Evolutionary conservation across 2,113 vertebrate species (phyloP).

Genomic region (Oreocharis arfaki): DNA sequence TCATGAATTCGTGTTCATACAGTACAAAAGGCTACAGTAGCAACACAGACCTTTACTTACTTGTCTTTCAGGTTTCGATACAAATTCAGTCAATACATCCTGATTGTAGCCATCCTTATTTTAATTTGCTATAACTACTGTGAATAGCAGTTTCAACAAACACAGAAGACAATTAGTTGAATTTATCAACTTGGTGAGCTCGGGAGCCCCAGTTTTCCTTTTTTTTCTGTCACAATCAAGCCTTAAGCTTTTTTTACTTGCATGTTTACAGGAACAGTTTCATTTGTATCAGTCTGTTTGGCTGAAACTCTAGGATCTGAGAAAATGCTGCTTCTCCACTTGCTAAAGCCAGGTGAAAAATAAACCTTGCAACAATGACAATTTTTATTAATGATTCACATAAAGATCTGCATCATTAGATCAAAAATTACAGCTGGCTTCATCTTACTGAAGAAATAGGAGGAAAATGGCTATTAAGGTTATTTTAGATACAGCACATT

Average conservation of each 20-base stretch:
- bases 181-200: neutral
- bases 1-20: accelerated
- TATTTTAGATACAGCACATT: slow-evolving; percentile 1
- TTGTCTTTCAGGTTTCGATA: neutral
- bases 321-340: slow-evolving; percentile 11
- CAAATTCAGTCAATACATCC: neutral
- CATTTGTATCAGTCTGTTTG: slow-evolving; percentile 32
- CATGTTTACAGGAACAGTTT: slow-evolving; percentile 1
- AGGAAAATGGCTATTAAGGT: slow-evolving; percentile 16
- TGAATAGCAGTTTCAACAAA: neutral
- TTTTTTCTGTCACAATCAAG: neutral
- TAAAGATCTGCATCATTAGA: slow-evolving; percentile 57
- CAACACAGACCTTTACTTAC: neutral
- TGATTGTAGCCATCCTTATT: neutral
- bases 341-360: slow-evolving; percentile 27
- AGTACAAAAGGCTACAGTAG: neutral
- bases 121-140: neutral
- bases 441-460: slow-evolving; percentile 39
- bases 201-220: neutral
- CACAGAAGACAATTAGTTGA: neutral
- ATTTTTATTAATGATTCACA: slow-evolving; percentile 48
- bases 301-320: slow-evolving; percentile 34
- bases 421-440: neutral
- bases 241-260: neutral
- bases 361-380: slow-evolving; percentile 14